Percentiles rank a stretch among this genome's conserved stretches.
These are phyloP conservation scores for Hyposoter dolosus DNA, from an alignment of 2,888 invertebrate genomes.

Conservation along the genomic window DNA sequence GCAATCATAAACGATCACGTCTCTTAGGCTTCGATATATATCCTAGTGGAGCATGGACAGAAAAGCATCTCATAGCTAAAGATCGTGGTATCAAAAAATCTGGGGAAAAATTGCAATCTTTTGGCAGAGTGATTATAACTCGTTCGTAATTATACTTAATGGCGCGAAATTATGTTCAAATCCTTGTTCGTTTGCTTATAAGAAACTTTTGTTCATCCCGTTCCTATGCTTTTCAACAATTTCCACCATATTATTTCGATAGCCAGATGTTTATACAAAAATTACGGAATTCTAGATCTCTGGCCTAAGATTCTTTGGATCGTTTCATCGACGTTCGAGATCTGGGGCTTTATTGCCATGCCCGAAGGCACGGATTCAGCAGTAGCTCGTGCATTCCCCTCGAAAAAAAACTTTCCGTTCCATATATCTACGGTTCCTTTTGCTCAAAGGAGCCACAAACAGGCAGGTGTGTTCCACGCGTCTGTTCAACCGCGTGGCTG, in stretches of 20 bases:
- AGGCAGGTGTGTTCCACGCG: conserved; percentile 68
- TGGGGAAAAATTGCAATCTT: background rate
- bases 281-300: background rate
- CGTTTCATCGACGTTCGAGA: conserved; percentile 5
- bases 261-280: background rate
- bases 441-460: conserved; percentile 43
- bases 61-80: background rate
- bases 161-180: background rate
- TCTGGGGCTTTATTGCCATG: conserved; percentile 29
- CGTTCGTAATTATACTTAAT: background rate
- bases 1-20: background rate
- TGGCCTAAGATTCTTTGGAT: background rate
- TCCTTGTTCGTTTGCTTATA: background rate
- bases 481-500: conserved; percentile 53
- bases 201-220: background rate
- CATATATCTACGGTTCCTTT: conserved; percentile 33
- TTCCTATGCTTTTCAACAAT: background rate
- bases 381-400: conserved; percentile 44
- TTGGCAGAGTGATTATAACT: background rate
- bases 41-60: background rate
- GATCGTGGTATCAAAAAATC: background rate
- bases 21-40: background rate
- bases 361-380: conserved; percentile 67
- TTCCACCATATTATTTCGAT: too few species aligned
- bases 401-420: conserved; percentile 32